A percentile compares a stretch with the other conserved stretches of the same genome.
Evolutionary conservation across 2,113 vertebrate genomes (phyloP).

Genomic region (Rousettus leschenaultii): DNA sequence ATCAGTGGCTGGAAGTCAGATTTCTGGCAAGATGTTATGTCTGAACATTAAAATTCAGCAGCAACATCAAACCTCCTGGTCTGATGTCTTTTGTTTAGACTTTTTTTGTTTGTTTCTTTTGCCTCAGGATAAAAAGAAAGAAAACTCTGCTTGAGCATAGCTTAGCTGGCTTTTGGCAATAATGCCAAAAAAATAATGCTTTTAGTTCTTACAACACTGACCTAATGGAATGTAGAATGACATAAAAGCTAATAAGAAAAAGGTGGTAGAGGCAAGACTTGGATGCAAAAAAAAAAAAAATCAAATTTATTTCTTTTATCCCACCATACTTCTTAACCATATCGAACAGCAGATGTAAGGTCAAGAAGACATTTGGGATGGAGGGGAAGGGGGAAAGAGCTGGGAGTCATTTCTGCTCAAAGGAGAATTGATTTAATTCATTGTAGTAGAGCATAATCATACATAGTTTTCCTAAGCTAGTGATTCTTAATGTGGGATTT

Average conservation of each 20-base stretch:
- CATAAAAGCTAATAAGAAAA: not conserved
- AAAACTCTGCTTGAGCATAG: not conserved
- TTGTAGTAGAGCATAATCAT: not conserved
- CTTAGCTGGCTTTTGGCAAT: constrained; percentile 35
- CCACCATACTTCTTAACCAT: not conserved
- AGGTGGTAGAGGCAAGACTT: not conserved
- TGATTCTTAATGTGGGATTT: not conserved
- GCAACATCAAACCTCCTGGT: not conserved
- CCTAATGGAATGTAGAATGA: not conserved
- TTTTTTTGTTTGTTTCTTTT: constrained; percentile 19
- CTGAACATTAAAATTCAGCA: not conserved
- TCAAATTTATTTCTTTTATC: not conserved
- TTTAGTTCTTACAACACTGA: not conserved
- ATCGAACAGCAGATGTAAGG: not conserved
- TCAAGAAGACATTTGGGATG: not conserved
- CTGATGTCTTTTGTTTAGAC: constrained; percentile 29
- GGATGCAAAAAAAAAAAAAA: not conserved
- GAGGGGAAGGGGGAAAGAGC: too few relatives aligned
- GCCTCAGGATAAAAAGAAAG: constrained; percentile 33
- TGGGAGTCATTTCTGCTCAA: not conserved
- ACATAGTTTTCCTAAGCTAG: not conserved
- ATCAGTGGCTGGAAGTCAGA: not conserved
- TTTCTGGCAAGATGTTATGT: not conserved
- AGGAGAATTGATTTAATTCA: not conserved
- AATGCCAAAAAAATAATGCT: not conserved